Base-by-base conservation (phyloP, 35 echinoderm and acorn worm genomes). In the Chiridota heheva region DNA sequence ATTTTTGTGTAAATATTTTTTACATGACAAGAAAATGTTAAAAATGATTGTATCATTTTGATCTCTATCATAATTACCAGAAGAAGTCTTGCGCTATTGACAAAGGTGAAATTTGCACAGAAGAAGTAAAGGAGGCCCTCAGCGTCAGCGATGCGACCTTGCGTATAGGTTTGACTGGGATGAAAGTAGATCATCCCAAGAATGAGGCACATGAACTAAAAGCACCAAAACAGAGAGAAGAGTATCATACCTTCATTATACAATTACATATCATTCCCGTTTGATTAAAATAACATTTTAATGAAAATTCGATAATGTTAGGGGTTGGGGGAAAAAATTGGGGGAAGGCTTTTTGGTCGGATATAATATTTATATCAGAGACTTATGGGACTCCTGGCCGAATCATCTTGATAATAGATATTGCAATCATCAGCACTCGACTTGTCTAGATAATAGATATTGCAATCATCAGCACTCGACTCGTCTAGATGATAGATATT, bases 21-120 rank as follows among this genome's bases (percentile, higher is more conserved):
- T n/a, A n/a, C n/a, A n/a, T n/a, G n/a, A n/a, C n/a, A n/a, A n/a
- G n/a, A n/a, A n/a, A n/a, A n/a, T n/a, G n/a, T n/a, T n/a, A n/a
- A n/a, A n/a, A n/a, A n/a, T n/a, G n/a, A n/a, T n/a, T n/a, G n/a
- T n/a, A n/a, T n/a, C n/a, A n/a, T n/a, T n/a, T n/a, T n/a, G n/a
- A n/a, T n/a, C n/a, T n/a, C n/a, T 53, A 53, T 53, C 12, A 53
- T 28, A 75, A 42, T 26, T 75, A 75, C 71, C 71, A 75, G 42
- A 22, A 75, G 20, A 44, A 87, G 27, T 32, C 84, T 66, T 20
- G 72, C 51, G 7, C 53, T 64, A 39, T 87, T 87, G 10, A 87
- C 74, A 36, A 87, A 66, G 43, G 84, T 87, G 46, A 87, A 87
- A 74, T 87, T 80, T 36, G 84, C 59, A 28, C 84, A 87, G 58